Evolutionary conservation across 1,140 invertebrate species (phyloP).

Genomic region (Araneus ventricosus): DNA sequence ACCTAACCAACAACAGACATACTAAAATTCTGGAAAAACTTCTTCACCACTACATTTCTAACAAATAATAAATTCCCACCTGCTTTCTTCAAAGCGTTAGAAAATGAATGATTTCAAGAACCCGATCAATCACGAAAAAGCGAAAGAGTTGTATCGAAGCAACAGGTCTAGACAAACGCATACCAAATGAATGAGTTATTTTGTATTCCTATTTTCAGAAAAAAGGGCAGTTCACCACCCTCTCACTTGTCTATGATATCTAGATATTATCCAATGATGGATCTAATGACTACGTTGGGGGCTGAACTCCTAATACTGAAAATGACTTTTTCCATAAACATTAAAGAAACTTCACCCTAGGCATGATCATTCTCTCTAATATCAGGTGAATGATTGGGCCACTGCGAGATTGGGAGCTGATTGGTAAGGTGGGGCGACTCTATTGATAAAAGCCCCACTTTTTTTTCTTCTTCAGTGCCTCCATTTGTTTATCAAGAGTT

Average conservation of each 20-base stretch:
- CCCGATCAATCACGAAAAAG: neutral
- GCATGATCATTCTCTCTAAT: conserved; percentile 56
- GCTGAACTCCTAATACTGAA: conserved; percentile 60
- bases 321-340: conserved; percentile 73
- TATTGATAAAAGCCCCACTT: conserved; percentile 58
- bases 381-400: conserved; percentile 71
- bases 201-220: conserved; percentile 18
- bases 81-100: too few relatives aligned
- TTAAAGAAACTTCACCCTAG: conserved; percentile 47
- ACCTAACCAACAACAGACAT: too few relatives aligned
- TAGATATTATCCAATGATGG: conserved; percentile 61
- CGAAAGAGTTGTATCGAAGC: neutral
- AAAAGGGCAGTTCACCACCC: conserved; percentile 12
- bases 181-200: conserved; percentile 51
- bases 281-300: conserved; percentile 47
- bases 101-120: too few relatives aligned
- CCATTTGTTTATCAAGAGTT: conserved; percentile 73
- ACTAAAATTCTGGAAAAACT: too few relatives aligned
- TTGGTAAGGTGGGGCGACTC: conserved; percentile 50
- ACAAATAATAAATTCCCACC: too few relatives aligned
- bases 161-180: conserved; percentile 48
- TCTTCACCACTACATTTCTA: too few relatives aligned
- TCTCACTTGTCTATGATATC: conserved; percentile 30
- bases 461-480: conserved; percentile 18
- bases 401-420: conserved; percentile 14